Percentiles rank a stretch among this genome's conserved stretches.
phyloP scores from a whole-genome alignment of 2,797 vertebrate species.

The Epinephelus awoara region DNA sequence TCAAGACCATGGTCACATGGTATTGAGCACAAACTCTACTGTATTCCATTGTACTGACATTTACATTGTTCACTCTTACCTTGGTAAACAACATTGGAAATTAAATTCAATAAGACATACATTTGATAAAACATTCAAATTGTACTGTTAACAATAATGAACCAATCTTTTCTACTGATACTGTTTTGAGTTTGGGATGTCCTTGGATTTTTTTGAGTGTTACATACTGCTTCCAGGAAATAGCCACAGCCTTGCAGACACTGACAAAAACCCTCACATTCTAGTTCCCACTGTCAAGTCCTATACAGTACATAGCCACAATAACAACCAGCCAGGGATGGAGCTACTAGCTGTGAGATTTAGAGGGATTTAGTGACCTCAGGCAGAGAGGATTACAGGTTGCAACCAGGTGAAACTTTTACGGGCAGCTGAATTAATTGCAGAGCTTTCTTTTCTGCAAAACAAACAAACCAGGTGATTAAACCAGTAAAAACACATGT shows the following conservation, averaged over 20 bases:
- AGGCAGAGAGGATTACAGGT: too few relatives aligned
- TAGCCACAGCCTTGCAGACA: background rate
- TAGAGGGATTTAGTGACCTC: too few relatives aligned
- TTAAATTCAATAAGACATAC: background rate
- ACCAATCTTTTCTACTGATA: background rate
- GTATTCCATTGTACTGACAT: background rate
- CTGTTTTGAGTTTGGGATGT: background rate
- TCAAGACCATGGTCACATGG: too few relatives aligned
- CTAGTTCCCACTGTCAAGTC: too few relatives aligned
- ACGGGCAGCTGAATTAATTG: too few relatives aligned
- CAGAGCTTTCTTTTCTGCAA: too few relatives aligned
- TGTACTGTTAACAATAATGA: background rate
- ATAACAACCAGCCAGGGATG: background rate
- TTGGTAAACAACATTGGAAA: background rate
- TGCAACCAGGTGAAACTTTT: too few relatives aligned
- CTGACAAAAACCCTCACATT: background rate
- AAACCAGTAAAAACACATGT: too few relatives aligned
- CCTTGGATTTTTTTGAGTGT: background rate
- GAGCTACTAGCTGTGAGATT: background rate
- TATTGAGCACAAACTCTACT: too few relatives aligned
- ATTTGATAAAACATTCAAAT: background rate
- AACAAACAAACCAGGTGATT: too few relatives aligned
- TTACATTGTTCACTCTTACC: background rate
- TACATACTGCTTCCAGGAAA: constrained; percentile 4
- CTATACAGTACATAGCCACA: background rate